phyloP scores from a whole-genome alignment of 1,140 invertebrate species.

The Neodiprion lecontei region DNA sequence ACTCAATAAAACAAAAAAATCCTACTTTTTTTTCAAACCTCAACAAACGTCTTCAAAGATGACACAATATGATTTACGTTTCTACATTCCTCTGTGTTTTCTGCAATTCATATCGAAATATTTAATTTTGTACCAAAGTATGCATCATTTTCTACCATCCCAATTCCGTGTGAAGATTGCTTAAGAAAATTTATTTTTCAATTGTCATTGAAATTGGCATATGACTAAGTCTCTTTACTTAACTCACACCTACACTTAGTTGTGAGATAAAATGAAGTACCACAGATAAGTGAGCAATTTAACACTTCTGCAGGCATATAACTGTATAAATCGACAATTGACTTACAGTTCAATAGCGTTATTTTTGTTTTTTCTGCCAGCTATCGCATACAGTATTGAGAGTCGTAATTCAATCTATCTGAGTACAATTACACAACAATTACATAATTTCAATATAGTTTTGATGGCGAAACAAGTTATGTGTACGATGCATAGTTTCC shows the following conservation, averaged over 20 bases:
- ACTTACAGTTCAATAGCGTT: not conserved
- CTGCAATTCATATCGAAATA: too few species aligned
- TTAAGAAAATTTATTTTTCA: too few species aligned
- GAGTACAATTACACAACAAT: constrained; percentile 14
- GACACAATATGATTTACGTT: not conserved
- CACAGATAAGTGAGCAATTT: not conserved
- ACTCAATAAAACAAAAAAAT: not conserved
- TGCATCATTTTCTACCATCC: too few species aligned
- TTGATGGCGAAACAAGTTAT: not conserved
- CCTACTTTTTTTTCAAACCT: not conserved
- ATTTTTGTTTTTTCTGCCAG: too few species aligned
- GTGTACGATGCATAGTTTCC: not conserved
- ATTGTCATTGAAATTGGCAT: not conserved
- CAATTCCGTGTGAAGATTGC: too few species aligned
- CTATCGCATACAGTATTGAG: not conserved
- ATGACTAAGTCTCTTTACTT: not conserved
- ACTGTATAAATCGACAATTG: not conserved
- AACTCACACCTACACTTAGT: not conserved
- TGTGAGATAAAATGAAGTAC: too few species aligned
- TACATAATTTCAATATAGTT: constrained; percentile 11
- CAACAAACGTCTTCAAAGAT: not conserved
- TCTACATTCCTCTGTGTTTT: too few species aligned
- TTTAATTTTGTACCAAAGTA: too few species aligned
- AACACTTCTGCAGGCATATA: not conserved
- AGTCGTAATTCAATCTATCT: constrained; percentile 4